phyloP scores from a whole-genome alignment of 2,888 invertebrate genomes.

The Bombyx huttoni region DNA sequence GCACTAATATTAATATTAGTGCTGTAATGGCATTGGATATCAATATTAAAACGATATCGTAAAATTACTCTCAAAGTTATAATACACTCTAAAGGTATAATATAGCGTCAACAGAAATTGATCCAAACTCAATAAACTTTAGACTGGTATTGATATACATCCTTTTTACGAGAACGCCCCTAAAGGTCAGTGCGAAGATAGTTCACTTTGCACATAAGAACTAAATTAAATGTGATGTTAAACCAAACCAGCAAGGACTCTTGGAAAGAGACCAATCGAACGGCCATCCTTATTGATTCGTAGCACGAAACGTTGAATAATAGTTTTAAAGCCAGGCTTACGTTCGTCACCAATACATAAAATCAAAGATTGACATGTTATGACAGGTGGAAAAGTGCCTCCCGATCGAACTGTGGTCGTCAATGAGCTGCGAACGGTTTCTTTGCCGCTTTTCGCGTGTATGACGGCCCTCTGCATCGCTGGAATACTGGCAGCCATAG shows the following conservation, averaged over 20 bases:
- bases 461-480: slow-evolving; percentile 93
- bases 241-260: slow-evolving; percentile 8
- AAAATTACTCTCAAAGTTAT: too few species aligned
- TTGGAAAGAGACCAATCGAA: not conserved
- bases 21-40: too few species aligned
- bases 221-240: slow-evolving; percentile 12
- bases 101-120: not conserved
- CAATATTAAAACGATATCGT: too few species aligned
- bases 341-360: slow-evolving; percentile 9
- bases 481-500: slow-evolving; percentile 88
- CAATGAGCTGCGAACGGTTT: slow-evolving; percentile 87
- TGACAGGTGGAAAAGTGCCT: slow-evolving; percentile 87
- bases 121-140: slow-evolving; percentile 7
- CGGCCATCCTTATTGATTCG: not conserved
- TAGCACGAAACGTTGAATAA: not conserved
- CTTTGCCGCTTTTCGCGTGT: slow-evolving; percentile 90
- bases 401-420: slow-evolving; percentile 94
- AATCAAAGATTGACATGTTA: slow-evolving; percentile 6
- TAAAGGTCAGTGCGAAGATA: slow-evolving; percentile 4
- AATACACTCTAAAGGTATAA: too few species aligned
- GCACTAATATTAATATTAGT: not conserved
- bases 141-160: slow-evolving; percentile 10
- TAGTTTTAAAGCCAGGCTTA: slow-evolving; percentile 15
- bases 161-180: slow-evolving; percentile 9
- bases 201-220: slow-evolving; percentile 7